These are phyloP conservation scores for Drosophila mojavensis DNA, from an alignment of 1,140 invertebrate genomes.

Conservation along the genomic window DNA sequence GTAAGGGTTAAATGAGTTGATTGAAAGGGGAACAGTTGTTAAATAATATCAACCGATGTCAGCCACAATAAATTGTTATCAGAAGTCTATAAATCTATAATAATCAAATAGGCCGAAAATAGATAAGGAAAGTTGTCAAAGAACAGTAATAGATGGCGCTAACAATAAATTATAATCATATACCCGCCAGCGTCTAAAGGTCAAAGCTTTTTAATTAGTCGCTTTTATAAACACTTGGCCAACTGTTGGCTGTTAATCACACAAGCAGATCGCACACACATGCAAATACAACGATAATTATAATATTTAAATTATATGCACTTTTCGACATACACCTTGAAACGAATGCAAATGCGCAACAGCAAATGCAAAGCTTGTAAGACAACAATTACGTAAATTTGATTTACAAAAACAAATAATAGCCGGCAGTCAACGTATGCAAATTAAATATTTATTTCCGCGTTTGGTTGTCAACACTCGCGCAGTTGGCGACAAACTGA, in stretches of 20 bases:
- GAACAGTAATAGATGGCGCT: no score
- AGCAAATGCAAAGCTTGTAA: conserved; percentile 15
- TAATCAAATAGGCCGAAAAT: no score
- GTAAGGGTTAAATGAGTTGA: no score
- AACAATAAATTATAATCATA: no score
- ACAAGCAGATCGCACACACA: background rate
- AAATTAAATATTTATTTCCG: conserved; percentile 51
- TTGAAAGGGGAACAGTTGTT: background rate
- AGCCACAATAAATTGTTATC: no score
- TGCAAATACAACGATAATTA: conserved; percentile 2
- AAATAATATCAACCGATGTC: no score
- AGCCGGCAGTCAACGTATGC: conserved; percentile 24
- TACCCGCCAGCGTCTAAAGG: background rate
- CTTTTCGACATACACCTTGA: conserved; percentile 13
- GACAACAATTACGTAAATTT: conserved; percentile 58
- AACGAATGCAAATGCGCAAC: conserved; percentile 31
- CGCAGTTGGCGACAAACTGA: conserved; percentile 51
- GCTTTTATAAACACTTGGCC: background rate
- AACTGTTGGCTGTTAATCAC: conserved; percentile 14
- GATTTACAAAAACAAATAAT: conserved; percentile 42
- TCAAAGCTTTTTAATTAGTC: conserved; percentile 26
- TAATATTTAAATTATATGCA: conserved; percentile 11
- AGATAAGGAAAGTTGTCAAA: no score
- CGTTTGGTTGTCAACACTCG: conserved; percentile 38
- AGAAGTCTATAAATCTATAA: no score